phyloP scores from a whole-genome alignment of 2,797 vertebrate genomes.

The Xerus rutilus region DNA sequence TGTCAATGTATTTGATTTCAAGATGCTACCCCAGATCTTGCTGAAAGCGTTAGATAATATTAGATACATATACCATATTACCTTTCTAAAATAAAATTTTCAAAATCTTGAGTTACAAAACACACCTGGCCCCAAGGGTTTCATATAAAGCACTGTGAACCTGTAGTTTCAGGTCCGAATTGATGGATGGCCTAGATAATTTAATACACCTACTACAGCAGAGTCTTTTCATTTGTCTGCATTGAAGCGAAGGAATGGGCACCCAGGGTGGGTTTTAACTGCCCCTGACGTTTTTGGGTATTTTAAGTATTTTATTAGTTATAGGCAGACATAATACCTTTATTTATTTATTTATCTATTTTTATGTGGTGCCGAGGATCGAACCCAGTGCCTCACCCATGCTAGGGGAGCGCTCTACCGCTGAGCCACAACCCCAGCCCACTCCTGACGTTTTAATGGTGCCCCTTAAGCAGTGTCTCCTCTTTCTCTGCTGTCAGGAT shows the following conservation, averaged over 20 bases:
- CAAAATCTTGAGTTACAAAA: slow-evolving; percentile 39
- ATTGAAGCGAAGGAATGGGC: background rate
- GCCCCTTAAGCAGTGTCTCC: background rate
- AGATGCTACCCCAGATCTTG: slow-evolving; percentile 37
- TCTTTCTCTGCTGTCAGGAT: background rate
- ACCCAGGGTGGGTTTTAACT: background rate
- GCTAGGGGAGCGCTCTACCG: no score
- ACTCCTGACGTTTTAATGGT: background rate
- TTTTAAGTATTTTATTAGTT: no score
- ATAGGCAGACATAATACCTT: no score
- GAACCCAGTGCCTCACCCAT: no score
- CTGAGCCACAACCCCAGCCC: no score
- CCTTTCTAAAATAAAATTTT: slow-evolving; percentile 52
- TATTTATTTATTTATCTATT: no score
- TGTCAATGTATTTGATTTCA: slow-evolving; percentile 67
- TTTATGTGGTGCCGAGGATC: no score
- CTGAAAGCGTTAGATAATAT: background rate
- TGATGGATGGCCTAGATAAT: background rate
- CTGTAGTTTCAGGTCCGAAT: background rate
- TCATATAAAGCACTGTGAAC: background rate
- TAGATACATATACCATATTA: background rate
- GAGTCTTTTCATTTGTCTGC: background rate
- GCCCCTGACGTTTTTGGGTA: background rate
- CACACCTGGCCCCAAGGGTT: background rate
- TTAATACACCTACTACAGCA: background rate